Percentiles rank a stretch among this genome's conserved stretches.
Conservation (phyloP, 2,113 vertebrate genomes). For the Petroica traversi region DNA sequence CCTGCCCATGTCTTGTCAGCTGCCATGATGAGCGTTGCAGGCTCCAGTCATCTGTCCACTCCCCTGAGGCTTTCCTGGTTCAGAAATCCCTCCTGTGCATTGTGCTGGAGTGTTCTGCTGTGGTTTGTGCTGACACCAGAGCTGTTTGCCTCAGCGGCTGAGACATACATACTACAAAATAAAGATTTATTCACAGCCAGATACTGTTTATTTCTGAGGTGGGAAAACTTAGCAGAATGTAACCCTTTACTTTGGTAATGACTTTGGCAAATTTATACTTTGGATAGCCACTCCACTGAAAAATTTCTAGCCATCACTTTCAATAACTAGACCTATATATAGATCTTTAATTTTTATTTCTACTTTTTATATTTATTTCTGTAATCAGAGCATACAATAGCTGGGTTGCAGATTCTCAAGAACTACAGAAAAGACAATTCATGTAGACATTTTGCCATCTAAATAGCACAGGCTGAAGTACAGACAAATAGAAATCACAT, state of each 20-base stretch:
- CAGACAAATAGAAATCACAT: background rate
- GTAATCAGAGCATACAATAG: background rate
- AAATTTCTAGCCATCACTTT: background rate
- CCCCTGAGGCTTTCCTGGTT: background rate
- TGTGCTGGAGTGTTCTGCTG: background rate
- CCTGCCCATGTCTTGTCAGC: background rate
- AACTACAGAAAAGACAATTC: background rate
- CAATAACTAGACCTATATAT: background rate
- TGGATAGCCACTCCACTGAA: background rate
- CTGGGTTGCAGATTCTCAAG: background rate
- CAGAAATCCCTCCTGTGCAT: background rate
- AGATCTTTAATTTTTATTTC: background rate
- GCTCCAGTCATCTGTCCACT: background rate
- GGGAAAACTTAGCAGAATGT: background rate
- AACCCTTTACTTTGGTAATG: background rate
- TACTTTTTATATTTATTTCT: background rate
- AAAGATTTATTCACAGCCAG: background rate
- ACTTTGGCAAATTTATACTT: background rate
- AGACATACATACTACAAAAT: background rate
- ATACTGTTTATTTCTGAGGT: background rate
- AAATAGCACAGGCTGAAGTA: background rate
- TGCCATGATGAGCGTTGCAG: accelerated
- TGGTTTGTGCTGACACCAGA: background rate
- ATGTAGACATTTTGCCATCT: background rate
- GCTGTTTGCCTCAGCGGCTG: accelerated